Conservation (phyloP, 1,140 invertebrate species). For the Trichomalopsis sarcophagae region DNA sequence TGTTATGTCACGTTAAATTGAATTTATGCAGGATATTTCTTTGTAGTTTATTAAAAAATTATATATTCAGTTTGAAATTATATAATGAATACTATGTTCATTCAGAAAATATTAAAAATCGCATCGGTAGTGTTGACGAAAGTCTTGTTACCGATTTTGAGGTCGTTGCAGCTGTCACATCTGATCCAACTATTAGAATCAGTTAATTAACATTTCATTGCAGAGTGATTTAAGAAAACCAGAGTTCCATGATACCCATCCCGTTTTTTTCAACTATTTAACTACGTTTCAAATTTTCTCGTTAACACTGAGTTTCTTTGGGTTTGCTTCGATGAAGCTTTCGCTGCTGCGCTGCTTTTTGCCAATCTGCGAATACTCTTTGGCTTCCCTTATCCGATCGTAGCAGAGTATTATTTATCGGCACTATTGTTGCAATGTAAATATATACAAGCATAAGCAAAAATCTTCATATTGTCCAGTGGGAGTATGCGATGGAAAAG, state of each 20-base stretch:
- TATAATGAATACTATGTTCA: neutral
- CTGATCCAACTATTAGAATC: too few species aligned
- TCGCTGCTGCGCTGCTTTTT: conserved; percentile 73
- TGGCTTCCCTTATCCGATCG: conserved; percentile 59
- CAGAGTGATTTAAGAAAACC: neutral
- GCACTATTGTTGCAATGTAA: conserved; percentile 54
- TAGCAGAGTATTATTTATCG: conserved; percentile 54
- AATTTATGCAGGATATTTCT: neutral
- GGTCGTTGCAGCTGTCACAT: too few species aligned
- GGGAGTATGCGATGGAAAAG: conserved; percentile 45
- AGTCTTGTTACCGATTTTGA: too few species aligned
- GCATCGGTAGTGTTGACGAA: neutral
- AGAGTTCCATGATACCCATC: conserved; percentile 24
- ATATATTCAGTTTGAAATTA: neutral
- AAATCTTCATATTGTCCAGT: conserved; percentile 3
- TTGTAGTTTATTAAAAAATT: neutral
- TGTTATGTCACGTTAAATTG: neutral
- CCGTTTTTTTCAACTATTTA: conserved; percentile 29
- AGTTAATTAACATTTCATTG: neutral
- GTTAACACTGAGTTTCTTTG: conserved; percentile 62
- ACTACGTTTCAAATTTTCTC: conserved; percentile 46
- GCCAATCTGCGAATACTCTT: conserved; percentile 69
- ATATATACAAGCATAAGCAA: conserved; percentile 46
- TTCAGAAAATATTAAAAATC: neutral
- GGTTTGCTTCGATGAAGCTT: conserved; percentile 72